Conservation (phyloP, 2,113 vertebrate genomes). For the Mohoua ochrocephala region DNA sequence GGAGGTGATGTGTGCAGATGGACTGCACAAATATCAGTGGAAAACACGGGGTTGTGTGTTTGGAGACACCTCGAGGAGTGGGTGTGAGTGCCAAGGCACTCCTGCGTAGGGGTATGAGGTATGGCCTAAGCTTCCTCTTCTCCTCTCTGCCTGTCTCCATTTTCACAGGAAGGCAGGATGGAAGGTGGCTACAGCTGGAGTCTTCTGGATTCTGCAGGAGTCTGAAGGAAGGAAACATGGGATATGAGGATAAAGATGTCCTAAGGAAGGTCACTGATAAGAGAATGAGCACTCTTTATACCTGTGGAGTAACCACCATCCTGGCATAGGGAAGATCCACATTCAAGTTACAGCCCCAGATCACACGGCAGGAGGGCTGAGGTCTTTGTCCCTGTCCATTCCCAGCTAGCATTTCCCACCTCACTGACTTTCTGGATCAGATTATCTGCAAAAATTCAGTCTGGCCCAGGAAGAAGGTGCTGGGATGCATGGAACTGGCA, state of each 20-base stretch:
- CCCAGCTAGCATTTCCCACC: background rate
- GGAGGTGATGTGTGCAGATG: background rate
- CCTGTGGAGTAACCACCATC: background rate
- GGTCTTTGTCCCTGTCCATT: background rate
- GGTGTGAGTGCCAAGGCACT: background rate
- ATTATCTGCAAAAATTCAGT: background rate
- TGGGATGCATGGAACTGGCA: rapidly evolving
- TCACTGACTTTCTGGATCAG: background rate
- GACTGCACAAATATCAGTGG: background rate
- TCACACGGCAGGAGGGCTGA: background rate
- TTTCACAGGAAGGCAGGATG: background rate
- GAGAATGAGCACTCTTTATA: background rate
- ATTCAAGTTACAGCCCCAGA: background rate
- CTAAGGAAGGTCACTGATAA: background rate
- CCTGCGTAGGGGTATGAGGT: background rate
- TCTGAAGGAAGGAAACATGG: background rate
- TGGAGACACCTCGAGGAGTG: background rate
- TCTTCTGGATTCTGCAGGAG: background rate
- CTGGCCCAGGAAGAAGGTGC: background rate
- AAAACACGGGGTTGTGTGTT: background rate
- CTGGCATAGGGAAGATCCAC: background rate
- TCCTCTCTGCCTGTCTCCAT: background rate
- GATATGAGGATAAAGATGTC: background rate
- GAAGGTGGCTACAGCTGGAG: background rate
- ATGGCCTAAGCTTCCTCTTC: background rate